Evolutionary conservation across 2,113 vertebrate species (phyloP), one percentile per base, ranked within the genome.

Genomic region (Zapornia atra): DNA sequence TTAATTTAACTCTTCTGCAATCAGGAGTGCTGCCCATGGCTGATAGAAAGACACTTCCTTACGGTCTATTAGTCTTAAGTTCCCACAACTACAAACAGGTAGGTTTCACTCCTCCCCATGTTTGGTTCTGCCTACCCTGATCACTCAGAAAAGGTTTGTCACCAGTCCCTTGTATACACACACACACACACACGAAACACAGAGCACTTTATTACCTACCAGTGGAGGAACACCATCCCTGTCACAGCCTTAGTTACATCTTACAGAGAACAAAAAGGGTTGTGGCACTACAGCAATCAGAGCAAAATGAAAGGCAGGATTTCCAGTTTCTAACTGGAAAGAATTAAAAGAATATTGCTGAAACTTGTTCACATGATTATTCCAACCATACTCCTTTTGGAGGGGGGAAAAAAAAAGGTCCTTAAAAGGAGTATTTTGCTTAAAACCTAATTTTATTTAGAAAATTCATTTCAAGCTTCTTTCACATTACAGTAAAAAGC

Each of bases 401-500:
- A 64, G 8, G 9, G 44, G 13, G 21, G 11, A 33, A 44, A 33
- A 44, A 90, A 44, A 95, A 71, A 92, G 92, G 53, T 57, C 84
- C 92, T 61, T 85, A 38, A 91, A 92, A 78, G 36, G 46, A 88
- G 9, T 71, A 51, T 68, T 86, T 79, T 71, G 42, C 56, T 65
- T 73, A 60, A 12, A 60, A 86, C 50, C 8, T 89, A 4, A 54
- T 90, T 97, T 94, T 92, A 94, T 94, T 83, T 69, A 73, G 51
- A 94, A 87, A 98, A 97, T 95, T 94, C 70, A 96, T 97, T 91
- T 86, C 60, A 82, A 33, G 51, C 29, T 51, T 94, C 95, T 88
- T 56, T 73, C 75, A 90, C 3, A 2, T 71, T 84, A 29, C 34
- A 94, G 40, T 85, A 66, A 77, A 54, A 97, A 79, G 63, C 71